These are phyloP conservation scores for Drosophila mulleri DNA, from an alignment of 2,888 invertebrate genomes.

Conservation along the genomic window DNA sequence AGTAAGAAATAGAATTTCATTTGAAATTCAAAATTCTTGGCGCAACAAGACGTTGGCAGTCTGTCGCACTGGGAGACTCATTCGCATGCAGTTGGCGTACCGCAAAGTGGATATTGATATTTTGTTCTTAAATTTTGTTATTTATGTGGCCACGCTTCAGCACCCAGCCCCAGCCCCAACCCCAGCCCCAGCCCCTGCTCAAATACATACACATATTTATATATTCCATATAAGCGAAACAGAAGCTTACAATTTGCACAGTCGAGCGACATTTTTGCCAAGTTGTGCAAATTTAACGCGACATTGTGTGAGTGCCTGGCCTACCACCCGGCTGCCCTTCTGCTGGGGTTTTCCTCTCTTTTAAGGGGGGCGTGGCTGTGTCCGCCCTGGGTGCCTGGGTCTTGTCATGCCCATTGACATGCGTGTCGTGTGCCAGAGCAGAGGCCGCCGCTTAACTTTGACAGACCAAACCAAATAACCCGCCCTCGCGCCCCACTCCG, in stretches of 20 bases:
- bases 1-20: conserved; percentile 74
- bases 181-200: conserved; percentile 14
- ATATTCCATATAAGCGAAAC: conserved; percentile 40
- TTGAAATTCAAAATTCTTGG: conserved; percentile 59
- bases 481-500: conserved; percentile 28
- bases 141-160: conserved; percentile 81
- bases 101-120: conserved; percentile 86
- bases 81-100: conserved; percentile 84
- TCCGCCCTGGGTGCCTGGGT: conserved; percentile 25
- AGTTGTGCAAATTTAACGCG: conserved; percentile 82
- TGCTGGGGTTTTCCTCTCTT: not conserved
- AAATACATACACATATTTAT: conserved; percentile 10
- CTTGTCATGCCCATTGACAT: conserved; percentile 72
- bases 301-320: conserved; percentile 68
- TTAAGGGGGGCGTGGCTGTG: conserved; percentile 12
- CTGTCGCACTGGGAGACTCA: conserved; percentile 53
- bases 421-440: conserved; percentile 81
- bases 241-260: conserved; percentile 73
- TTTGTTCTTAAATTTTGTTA: conserved; percentile 85
- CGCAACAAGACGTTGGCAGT: conserved; percentile 24
- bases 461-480: conserved; percentile 68
- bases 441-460: conserved; percentile 83
- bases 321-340: conserved; percentile 7
- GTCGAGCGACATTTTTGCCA: conserved; percentile 60
- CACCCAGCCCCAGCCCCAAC: conserved; percentile 13